Evolutionary conservation across 2,888 invertebrate genomes (phyloP).

Genomic region (Eristalis arbustorum): DNA sequence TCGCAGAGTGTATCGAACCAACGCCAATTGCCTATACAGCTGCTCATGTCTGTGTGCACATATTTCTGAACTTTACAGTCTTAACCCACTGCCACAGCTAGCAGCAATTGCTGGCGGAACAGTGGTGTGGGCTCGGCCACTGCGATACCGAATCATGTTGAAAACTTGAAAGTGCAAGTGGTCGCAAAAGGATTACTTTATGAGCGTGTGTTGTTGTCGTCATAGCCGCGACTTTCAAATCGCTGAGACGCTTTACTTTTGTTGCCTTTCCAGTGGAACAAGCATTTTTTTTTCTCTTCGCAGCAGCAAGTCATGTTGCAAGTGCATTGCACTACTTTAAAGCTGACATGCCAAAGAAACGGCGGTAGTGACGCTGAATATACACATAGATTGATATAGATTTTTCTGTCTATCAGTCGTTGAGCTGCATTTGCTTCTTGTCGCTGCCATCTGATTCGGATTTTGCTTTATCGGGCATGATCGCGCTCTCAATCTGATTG

Average conservation of each 20-base stretch:
- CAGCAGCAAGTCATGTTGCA: conserved; percentile 62
- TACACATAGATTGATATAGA: background rate
- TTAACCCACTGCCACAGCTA: conserved; percentile 64
- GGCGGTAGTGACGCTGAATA: background rate
- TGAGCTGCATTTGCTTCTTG: conserved; percentile 10
- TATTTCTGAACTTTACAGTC: conserved; percentile 64
- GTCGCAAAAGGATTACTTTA: conserved; percentile 59
- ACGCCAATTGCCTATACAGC: conserved; percentile 44
- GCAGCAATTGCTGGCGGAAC: background rate
- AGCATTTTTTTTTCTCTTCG: background rate
- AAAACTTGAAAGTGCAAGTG: conserved; percentile 69
- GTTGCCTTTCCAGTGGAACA: background rate
- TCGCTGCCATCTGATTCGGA: conserved; percentile 3
- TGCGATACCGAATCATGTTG: conserved; percentile 27
- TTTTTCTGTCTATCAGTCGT: conserved; percentile 4
- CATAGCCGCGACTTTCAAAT: conserved; percentile 60
- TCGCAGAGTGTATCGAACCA: conserved; percentile 1
- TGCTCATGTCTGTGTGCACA: background rate
- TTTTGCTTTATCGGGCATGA: conserved; percentile 48
- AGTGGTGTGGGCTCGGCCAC: conserved; percentile 49
- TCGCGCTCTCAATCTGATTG: conserved; percentile 65
- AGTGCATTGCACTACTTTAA: conserved; percentile 67
- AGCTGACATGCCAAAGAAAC: conserved; percentile 33
- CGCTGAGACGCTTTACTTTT: conserved; percentile 1
- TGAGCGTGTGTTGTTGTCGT: conserved; percentile 22